phyloP scores from a whole-genome alignment of 2,888 invertebrate species.

The Eumacrocentrus americanus region DNA sequence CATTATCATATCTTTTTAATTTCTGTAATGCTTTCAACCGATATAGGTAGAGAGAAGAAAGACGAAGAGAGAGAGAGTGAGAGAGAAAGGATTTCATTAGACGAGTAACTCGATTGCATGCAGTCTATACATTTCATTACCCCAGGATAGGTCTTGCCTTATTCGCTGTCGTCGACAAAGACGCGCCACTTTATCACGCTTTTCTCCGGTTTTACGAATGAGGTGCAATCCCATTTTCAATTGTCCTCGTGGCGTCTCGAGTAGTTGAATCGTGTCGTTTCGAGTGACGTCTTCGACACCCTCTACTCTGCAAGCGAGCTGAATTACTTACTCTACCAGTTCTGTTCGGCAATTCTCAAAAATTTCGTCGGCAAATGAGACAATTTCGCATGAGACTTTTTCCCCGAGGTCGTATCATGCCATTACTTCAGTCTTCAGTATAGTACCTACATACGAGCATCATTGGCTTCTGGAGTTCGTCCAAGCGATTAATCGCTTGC shows the following conservation, averaged over 20 bases:
- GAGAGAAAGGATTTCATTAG: constrained; percentile 23
- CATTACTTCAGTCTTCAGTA: background rate
- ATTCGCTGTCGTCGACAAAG: constrained; percentile 15
- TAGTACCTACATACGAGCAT: background rate
- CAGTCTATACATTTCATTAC: constrained; percentile 21
- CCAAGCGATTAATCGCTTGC: constrained; percentile 21
- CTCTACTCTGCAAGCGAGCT: background rate
- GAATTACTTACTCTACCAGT: background rate
- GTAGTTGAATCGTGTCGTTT: constrained; percentile 11
- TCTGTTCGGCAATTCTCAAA: background rate
- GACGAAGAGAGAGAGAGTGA: background rate
- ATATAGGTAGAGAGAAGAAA: too few species aligned
- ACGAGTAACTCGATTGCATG: constrained; percentile 10
- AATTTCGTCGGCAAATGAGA: background rate
- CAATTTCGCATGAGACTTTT: background rate
- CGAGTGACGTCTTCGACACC: constrained; percentile 5
- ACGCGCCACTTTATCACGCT: constrained; percentile 5
- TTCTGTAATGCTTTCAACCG: too few species aligned
- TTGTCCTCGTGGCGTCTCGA: constrained; percentile 2
- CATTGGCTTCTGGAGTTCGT: constrained; percentile 21
- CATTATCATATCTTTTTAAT: too few species aligned
- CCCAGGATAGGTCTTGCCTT: background rate
- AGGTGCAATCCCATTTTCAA: constrained; percentile 9
- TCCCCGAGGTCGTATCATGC: background rate
- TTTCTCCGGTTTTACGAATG: constrained; percentile 8